Evolutionary conservation across 2,888 invertebrate genomes (phyloP).

Genomic region (Andricus curvator): DNA sequence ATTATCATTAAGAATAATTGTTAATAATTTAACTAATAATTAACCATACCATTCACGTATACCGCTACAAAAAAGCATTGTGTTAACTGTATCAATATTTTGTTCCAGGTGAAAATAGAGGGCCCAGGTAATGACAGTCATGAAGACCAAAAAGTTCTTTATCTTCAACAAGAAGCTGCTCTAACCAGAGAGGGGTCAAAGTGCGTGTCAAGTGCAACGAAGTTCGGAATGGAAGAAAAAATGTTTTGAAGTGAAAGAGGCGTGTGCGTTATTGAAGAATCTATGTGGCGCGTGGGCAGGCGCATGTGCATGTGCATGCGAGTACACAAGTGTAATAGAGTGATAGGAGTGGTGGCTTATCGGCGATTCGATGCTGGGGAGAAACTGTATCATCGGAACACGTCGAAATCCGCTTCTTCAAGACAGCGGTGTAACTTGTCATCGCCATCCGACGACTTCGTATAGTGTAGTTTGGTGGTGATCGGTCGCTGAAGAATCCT

Average conservation of each 20-base stretch:
- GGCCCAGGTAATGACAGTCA: slow-evolving; percentile 51
- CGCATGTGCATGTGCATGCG: slow-evolving; percentile 38
- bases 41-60: too few species aligned
- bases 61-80: neutral
- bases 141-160: slow-evolving; percentile 66
- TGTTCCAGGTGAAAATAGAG: slow-evolving; percentile 56
- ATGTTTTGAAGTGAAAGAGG: slow-evolving; percentile 21
- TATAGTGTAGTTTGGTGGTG: slow-evolving; percentile 5
- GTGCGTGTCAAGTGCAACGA: slow-evolving; percentile 18
- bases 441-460: slow-evolving; percentile 9
- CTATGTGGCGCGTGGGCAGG: slow-evolving; percentile 32
- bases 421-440: slow-evolving; percentile 20
- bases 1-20: too few species aligned
- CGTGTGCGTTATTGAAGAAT: slow-evolving; percentile 10
- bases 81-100: slow-evolving; percentile 23
- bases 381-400: slow-evolving; percentile 38
- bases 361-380: slow-evolving; percentile 24
- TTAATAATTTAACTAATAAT: too few species aligned
- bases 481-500: neutral
- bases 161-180: slow-evolving; percentile 66
- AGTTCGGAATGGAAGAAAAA: slow-evolving; percentile 24
- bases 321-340: slow-evolving; percentile 28
- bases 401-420: slow-evolving; percentile 40
- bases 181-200: slow-evolving; percentile 48
- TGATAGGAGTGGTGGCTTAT: slow-evolving; percentile 33